Evolutionary conservation across 2,888 invertebrate species (phyloP).

Genomic region (Dichetophora obliterata): DNA sequence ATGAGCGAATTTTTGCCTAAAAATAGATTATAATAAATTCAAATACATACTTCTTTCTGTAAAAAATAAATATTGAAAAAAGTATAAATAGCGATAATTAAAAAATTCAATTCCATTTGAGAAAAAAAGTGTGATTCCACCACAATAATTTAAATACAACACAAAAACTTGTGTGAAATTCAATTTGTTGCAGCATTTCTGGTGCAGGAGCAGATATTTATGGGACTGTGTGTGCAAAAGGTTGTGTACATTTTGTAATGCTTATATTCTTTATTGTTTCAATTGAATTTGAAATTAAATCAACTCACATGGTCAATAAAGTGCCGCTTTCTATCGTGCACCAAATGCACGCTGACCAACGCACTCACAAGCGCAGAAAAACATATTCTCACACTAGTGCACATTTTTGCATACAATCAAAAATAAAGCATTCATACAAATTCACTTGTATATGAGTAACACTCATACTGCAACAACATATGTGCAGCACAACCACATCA

Average conservation of each 20-base stretch:
- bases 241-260: background rate
- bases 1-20: background rate
- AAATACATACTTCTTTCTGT: background rate
- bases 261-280: conserved; percentile 21
- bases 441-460: background rate
- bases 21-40: background rate
- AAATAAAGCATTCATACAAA: conserved; percentile 4
- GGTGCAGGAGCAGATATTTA: background rate
- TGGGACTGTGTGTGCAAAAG: background rate
- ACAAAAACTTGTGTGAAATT: background rate
- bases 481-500: conserved; percentile 21
- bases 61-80: background rate
- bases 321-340: conserved; percentile 4
- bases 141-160: background rate
- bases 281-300: conserved; percentile 36
- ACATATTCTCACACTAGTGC: background rate
- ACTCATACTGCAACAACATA: conserved; percentile 6
- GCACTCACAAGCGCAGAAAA: background rate
- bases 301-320: conserved; percentile 35
- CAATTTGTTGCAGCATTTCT: conserved; percentile 1
- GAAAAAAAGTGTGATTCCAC: background rate
- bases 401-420: conserved; percentile 12
- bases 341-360: background rate
- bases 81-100: too few relatives aligned
- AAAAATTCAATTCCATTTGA: background rate